Conservation (phyloP, 1,140 invertebrate species). For the Musca vetustissima region DNA sequence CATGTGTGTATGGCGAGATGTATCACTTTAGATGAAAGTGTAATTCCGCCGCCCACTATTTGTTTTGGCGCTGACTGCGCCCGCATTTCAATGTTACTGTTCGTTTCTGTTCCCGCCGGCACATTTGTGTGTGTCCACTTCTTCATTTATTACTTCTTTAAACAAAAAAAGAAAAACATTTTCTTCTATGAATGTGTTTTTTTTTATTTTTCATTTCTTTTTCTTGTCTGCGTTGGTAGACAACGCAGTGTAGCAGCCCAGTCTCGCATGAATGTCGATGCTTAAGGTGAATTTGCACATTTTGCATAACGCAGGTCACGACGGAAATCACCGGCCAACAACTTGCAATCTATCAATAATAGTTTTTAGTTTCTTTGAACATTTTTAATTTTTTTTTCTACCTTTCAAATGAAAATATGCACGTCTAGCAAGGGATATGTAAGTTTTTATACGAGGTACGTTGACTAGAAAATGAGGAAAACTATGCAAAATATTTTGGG, state of each 20-base stretch:
- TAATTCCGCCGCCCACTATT: neutral
- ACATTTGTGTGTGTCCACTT: neutral
- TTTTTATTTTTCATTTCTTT: neutral
- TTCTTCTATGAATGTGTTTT: neutral
- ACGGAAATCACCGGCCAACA: slow-evolving; percentile 20
- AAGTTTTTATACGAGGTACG: too few relatives aligned
- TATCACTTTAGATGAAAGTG: neutral
- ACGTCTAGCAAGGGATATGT: too few relatives aligned
- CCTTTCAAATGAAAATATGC: neutral
- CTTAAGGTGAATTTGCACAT: slow-evolving; percentile 12
- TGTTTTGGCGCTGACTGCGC: neutral
- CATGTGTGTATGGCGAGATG: too few relatives aligned
- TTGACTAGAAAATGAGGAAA: too few relatives aligned
- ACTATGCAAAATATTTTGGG: too few relatives aligned
- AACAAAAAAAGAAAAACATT: too few relatives aligned
- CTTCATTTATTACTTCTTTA: too few relatives aligned
- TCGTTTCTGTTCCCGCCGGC: neutral
- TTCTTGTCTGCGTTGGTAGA: neutral
- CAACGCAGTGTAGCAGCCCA: neutral
- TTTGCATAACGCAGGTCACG: slow-evolving; percentile 26
- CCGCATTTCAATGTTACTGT: neutral
- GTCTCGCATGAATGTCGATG: neutral
- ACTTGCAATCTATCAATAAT: slow-evolving; percentile 25
- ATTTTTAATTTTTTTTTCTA: neutral
- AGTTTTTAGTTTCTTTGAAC: too few relatives aligned